Evolutionary conservation across 2,797 vertebrate species (phyloP).

Genomic region (Typhlichthys subterraneus): DNA sequence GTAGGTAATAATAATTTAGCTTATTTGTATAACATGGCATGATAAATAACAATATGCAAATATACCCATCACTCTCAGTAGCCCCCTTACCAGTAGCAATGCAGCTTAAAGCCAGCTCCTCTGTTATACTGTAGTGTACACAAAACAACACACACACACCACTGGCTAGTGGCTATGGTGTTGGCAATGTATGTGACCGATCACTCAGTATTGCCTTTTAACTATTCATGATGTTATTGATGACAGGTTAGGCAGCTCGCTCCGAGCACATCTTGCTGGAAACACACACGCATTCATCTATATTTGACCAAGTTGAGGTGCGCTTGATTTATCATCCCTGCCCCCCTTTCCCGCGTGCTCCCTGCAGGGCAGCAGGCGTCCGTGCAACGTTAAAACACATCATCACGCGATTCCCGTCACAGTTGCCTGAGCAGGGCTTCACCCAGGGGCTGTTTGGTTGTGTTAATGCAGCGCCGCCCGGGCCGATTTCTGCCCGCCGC

Average conservation of each 20-base stretch:
- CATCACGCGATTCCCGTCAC: neutral
- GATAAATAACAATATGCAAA: neutral
- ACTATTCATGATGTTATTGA: constrained; percentile 36
- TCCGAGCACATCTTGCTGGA: constrained; percentile 20
- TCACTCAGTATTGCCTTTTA: constrained; percentile 14
- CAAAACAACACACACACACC: neutral
- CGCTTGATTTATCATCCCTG: neutral
- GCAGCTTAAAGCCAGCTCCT: too few species aligned
- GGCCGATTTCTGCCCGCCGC: constrained; percentile 21
- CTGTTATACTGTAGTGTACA: too few species aligned
- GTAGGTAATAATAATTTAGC: too few species aligned
- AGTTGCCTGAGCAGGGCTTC: neutral
- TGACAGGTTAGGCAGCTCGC: constrained; percentile 16
- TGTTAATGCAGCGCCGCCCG: neutral
- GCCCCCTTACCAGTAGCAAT: too few species aligned
- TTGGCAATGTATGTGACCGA: constrained; percentile 75
- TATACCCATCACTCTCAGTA: neutral
- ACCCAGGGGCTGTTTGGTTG: constrained; percentile 1
- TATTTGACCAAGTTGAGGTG: neutral
- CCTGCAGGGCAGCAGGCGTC: too few species aligned
- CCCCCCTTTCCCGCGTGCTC: neutral
- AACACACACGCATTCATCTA: constrained; percentile 14
- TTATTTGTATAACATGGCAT: neutral
- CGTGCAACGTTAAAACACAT: neutral
- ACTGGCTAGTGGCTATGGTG: constrained; percentile 50